Base-by-base conservation (phyloP, 2,888 invertebrate genomes). In the Diaperis boleti region DNA sequence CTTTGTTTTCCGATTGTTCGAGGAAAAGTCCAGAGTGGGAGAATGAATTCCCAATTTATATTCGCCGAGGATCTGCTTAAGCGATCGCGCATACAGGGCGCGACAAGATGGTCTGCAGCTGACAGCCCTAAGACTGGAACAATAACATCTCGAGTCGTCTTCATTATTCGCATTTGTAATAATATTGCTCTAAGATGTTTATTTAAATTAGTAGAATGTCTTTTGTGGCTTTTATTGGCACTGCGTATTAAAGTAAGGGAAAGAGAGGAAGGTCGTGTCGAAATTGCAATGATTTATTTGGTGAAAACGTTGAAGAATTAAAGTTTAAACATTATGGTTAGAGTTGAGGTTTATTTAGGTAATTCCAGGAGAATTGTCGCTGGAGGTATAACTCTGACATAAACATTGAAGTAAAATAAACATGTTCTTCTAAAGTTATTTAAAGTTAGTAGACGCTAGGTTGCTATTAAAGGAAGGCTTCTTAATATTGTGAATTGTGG, bases 11-110 rank as follows among this genome's bases (percentile, higher is more conserved):
- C 66, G 62, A 68, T 71, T 71, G 66, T 33, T 41, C 22, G 29
- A 41, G 26, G 22, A 56, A 71, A 69, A 62, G 63, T 65, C 50
- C 31, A 55, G 39, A 54, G 37, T 41, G 10, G 56, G 33, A 68
- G 74, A 74, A 75, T 76, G 78, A 77, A 78, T 78, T 80, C 76
- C 73, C 78, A 77, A 79, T 79, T 79, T 78, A 76, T 78, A 78
- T 78, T 78, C 77, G 74, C 69, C 71, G 70, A 76, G 74, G 74
- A 75, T 75, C 72, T 72, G 72, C 72, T 76, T 76, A 75, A 74
- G 73, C 71, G 75, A 72, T 69, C 68, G 68, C 63, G 65, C n/a
- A 67, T 31, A 33, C 31, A 59, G 59, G 55, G 59, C 52, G 47
- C 47, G 14, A 10, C 20, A 31, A 39, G 29, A 13, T 44, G 49